phyloP scores from a whole-genome alignment of 2,113 vertebrate species.

The Sigmodon hispidus region DNA sequence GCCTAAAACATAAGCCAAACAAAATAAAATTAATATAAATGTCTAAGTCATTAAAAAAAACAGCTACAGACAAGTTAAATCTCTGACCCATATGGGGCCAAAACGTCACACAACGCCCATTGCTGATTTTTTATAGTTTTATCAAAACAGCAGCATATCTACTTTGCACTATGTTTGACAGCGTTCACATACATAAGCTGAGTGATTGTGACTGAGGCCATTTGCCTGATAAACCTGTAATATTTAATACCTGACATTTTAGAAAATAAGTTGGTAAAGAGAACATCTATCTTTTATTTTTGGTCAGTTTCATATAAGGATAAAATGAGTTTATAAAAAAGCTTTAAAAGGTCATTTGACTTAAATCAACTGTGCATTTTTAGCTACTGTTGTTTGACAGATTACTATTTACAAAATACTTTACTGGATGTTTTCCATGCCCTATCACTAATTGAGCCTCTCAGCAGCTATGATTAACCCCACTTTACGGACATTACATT shows the following conservation, averaged over 20 bases:
- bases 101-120: no score
- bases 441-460: background rate
- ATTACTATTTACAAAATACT: background rate
- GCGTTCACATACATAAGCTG: background rate
- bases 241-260: slow-evolving; percentile 6
- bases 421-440: background rate
- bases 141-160: background rate
- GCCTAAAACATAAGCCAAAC: no score
- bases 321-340: slow-evolving; percentile 27
- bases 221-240: background rate
- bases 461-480: background rate
- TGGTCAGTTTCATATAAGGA: background rate
- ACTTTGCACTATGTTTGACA: background rate
- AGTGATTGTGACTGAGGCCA: background rate
- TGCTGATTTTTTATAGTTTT: background rate
- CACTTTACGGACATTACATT: background rate
- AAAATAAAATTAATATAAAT: no score
- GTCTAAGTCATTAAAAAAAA: no score
- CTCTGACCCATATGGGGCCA: no score
- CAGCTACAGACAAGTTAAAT: no score
- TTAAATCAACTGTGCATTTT: slow-evolving; percentile 27
- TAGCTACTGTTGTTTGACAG: slow-evolving; percentile 9
- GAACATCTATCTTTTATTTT: background rate
- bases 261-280: background rate
- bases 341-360: background rate